phyloP scores from a whole-genome alignment of 2,888 invertebrate genomes.

The Synanthedon tipuliformis region DNA sequence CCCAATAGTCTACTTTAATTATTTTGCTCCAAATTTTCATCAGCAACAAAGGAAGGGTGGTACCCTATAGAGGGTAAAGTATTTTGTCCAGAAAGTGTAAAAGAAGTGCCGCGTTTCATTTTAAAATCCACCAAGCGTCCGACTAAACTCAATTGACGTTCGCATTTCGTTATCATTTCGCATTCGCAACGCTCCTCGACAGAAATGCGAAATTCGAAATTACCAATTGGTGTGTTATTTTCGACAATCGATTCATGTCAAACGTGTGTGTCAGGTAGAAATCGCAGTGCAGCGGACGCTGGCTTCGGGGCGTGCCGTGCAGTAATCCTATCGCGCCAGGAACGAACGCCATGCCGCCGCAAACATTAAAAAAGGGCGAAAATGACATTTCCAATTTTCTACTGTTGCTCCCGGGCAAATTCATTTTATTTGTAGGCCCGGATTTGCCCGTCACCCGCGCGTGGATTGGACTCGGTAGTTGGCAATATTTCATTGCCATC shows the following conservation, averaged over 20 bases:
- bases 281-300: slow-evolving; percentile 28
- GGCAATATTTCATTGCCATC: slow-evolving; percentile 62
- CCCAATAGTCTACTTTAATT: too few relatives aligned
- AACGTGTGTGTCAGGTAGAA: slow-evolving; percentile 37
- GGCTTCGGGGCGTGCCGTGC: slow-evolving; percentile 16
- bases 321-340: slow-evolving; percentile 10
- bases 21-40: too few relatives aligned
- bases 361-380: slow-evolving; percentile 70
- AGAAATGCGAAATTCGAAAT: slow-evolving; percentile 24
- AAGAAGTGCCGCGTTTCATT: background rate
- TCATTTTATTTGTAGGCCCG: slow-evolving; percentile 65
- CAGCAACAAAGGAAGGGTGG: too few relatives aligned
- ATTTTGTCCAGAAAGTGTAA: too few relatives aligned
- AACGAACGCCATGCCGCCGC: slow-evolving; percentile 32
- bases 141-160: background rate
- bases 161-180: background rate
- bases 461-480: slow-evolving; percentile 35
- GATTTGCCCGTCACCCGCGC: slow-evolving; percentile 52
- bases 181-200: background rate
- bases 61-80: too few relatives aligned
- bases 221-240: slow-evolving; percentile 41
- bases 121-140: background rate
- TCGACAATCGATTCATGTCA: slow-evolving; percentile 47
- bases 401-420: slow-evolving; percentile 61
- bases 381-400: slow-evolving; percentile 73